Evolutionary conservation across 2,888 invertebrate genomes (phyloP), one percentile per base, ranked within the genome.

Genomic region (Synergus umbraculus): DNA sequence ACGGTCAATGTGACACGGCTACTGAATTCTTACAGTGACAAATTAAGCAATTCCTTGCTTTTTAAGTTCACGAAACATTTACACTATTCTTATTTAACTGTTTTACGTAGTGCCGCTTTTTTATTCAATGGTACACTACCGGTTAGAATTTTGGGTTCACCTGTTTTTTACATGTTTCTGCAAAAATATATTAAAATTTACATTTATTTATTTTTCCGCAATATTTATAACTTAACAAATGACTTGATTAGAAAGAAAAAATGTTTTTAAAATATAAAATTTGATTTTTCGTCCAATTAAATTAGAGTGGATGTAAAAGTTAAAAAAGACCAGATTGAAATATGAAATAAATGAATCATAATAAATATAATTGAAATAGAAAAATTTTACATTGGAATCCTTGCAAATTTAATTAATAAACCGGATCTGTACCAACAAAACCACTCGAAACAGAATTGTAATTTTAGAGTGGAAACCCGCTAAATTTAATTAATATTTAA

Each of bases 11-110:
- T 67, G 54, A 66, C 79, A 77, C 22, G 46, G 66, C 79, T 69
- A 54, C 79, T 63, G 79, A 83, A 83, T 81, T 83, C 81, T 79
- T 81, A 79, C 78, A 77, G 81, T 73, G 78, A 83, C 82, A 83
- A 83, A 82, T 83, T 83, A 82, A 79, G 78, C 58, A 54, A 54
- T 37, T 73, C 12, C 54, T 54, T 1, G 15, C 60, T 69, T 69
- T 49, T 29, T 69, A 18, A 69, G 29, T 49, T 44, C 49, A 29
- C 69, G 49, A 67, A 29, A 49, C 49, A 69, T 46, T 49, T 15
- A 0, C 29, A 49, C 69, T 49, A 29, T 69, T 69, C 49, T 4
- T 37, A 29, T 69, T 69, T 49, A 80, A 76, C 73, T 60, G 41
- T 37, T n/a, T 78, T 58, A 54, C 18, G 0, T n/a, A 54, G 2